Base-by-base conservation (phyloP, 2,797 vertebrate genomes). In the Lithobates sylvaticus region DNA sequence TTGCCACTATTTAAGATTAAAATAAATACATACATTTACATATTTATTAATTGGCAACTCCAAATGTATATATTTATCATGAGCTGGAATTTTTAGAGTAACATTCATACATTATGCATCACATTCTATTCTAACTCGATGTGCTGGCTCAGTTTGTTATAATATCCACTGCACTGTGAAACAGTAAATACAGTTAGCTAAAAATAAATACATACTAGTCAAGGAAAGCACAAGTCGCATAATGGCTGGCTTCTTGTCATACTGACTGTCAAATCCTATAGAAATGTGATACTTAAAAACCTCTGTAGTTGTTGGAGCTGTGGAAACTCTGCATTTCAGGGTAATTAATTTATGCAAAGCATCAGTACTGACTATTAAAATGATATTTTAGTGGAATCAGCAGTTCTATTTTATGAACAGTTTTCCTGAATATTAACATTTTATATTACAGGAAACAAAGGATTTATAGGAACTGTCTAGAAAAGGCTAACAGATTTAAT, bases 141-240 rank as follows among this genome's bases (percentile, higher is more conserved):
- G 26, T 84, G 54, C 27, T 67, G 23, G 50, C 54, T 73, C 27
- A 68, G 67, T 71, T 68, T 44, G 47, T 1, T 32, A 50, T 68
- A 27, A 80, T 74, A 73, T 80, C n/a, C 64, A 44, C 50, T 68
- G 44, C 18, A 68, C 21, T 81, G 26, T 76, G 34, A 76, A 69
- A 42, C 44, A 86, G 47, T 76, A 81, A 81, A 86, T 81, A 76
- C 61, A 54, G 32, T 73, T 70, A 81, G 67, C 84, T 86, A 86
- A 81, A 86, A 86, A 86, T 86, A 86, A 81, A 76, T 76, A 71
- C 36, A 76, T 26, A 44, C 10, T 58, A 58, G 23, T 42, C 54
- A 61, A 76, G 64, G 27, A 68, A 81, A 75, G 78, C 72, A 76
- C 72, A 39, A 23, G 36, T 34, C 39, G 61, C 16, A 75, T 80